A percentile compares a stretch with the other conserved stretches of the same genome.
Conservation (phyloP, 2,113 vertebrate genomes). For the Brachyistius frenatus region DNA sequence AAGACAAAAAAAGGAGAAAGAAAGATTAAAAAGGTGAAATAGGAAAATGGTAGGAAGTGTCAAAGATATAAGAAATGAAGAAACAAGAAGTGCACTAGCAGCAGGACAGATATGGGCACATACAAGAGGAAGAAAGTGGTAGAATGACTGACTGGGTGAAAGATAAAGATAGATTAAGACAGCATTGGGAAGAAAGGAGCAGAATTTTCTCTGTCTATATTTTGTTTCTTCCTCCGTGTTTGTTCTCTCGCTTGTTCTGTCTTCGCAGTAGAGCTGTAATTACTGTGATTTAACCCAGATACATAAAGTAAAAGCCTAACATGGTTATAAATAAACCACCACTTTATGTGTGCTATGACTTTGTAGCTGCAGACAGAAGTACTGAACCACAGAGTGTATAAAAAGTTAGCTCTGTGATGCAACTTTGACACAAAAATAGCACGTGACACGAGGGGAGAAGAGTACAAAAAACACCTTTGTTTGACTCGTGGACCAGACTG, state of each 20-base stretch:
- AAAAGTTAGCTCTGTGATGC: neutral
- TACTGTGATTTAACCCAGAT: conserved; percentile 70
- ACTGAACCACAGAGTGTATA: neutral
- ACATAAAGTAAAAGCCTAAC: conserved; percentile 62
- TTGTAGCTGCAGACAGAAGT: neutral
- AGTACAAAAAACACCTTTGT: conserved; percentile 8
- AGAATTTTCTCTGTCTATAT: neutral
- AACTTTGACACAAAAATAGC: neutral
- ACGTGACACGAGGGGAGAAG: neutral
- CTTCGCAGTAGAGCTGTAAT: conserved; percentile 47
- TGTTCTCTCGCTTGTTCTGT: neutral
- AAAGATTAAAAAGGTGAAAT: neutral
- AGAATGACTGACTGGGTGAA: neutral
- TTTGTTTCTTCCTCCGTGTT: conserved; percentile 11
- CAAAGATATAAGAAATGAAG: neutral
- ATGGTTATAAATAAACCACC: conserved; percentile 63
- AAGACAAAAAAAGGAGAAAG: conserved; percentile 3
- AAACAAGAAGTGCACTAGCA: neutral
- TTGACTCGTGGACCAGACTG: neutral
- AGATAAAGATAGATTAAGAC: neutral
- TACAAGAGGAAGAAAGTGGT: neutral
- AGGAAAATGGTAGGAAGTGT: neutral
- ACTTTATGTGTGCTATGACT: conserved; percentile 19
- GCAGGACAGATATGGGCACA: neutral
- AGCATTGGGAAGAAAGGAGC: neutral